These are phyloP conservation scores for Piprites chloris DNA, from an alignment of 2,113 vertebrate species.

Conservation along the genomic window DNA sequence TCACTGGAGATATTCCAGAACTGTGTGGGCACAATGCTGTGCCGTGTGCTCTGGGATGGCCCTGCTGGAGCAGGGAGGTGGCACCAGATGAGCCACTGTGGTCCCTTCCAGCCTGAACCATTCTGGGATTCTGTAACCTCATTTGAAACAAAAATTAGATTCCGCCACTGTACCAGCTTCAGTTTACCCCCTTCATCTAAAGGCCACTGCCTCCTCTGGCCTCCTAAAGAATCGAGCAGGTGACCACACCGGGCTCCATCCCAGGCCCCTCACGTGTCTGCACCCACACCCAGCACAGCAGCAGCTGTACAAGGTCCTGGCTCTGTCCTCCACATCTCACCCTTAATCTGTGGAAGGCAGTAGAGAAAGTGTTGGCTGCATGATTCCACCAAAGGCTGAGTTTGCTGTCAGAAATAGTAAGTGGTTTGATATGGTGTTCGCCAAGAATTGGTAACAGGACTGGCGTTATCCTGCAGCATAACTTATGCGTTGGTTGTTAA, in stretches of 20 bases:
- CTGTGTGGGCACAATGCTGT: background rate
- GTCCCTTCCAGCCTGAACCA: background rate
- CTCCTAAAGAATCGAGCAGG: background rate
- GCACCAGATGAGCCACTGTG: too few species aligned
- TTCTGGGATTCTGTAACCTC: background rate
- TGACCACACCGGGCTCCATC: background rate
- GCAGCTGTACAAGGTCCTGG: background rate
- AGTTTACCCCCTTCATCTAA: background rate
- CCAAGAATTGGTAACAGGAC: background rate
- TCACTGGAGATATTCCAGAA: background rate
- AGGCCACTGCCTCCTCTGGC: background rate
- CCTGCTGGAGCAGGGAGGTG: background rate
- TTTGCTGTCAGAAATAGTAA: background rate
- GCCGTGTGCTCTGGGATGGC: background rate
- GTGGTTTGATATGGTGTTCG: background rate
- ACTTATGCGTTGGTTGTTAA: background rate
- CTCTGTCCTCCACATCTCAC: background rate
- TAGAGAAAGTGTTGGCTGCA: too few species aligned
- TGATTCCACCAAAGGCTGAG: background rate
- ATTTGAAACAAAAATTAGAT: accelerated
- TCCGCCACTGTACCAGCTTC: background rate
- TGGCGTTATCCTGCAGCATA: background rate
- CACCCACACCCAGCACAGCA: accelerated
- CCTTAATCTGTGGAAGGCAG: accelerated
- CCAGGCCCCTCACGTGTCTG: background rate